Base-by-base conservation (phyloP, 2,888 invertebrate genomes). In the Trissoscelio sp. region DNA sequence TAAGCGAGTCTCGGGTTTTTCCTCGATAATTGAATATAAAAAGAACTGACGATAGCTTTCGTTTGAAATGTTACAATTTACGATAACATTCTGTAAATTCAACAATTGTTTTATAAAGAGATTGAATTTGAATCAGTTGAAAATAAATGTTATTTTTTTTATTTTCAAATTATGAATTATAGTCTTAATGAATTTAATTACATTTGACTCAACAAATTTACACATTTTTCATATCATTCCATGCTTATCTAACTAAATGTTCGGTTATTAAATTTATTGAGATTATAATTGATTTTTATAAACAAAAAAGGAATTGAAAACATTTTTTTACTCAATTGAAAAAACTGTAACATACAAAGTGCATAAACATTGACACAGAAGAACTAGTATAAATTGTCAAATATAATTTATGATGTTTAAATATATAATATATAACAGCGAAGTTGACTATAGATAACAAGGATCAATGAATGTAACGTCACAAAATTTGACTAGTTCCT, bases 221-320 rank as follows among this genome's bases (percentile, higher is more conserved):
- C 28, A 28, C 3, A 7, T 28, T 28, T 28, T 28, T 28, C 28
- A 28, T 28, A 37, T n/a, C n/a, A n/a, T n/a, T n/a, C n/a, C n/a
- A n/a, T n/a, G n/a, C n/a, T n/a, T n/a, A n/a, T n/a, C n/a, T n/a
- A n/a, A n/a, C n/a, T n/a, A n/a, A n/a, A n/a, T n/a, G n/a, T n/a
- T n/a, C n/a, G n/a, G n/a, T n/a, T n/a, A n/a, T 64, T 64, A 48
- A 64, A 64, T 64, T 48, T 48, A 64, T 64, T 64, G 28, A 34
- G 64, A 64, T 24, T 48, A 48, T 37, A 62, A 28, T 24, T 6
- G 6, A 6, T 28, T 3, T 28, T n/a, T n/a, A n/a, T n/a, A n/a
- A n/a, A n/a, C n/a, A n/a, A n/a, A 28, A 28, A 57, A 55, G 44
- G 55, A 55, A 69, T 69, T 55, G 69, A 69, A 55, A 4, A 22